A percentile compares a stretch with the other conserved stretches of the same genome.
Evolutionary conservation across 2,797 vertebrate genomes (phyloP).

Genomic region (Tadarida brasiliensis): DNA sequence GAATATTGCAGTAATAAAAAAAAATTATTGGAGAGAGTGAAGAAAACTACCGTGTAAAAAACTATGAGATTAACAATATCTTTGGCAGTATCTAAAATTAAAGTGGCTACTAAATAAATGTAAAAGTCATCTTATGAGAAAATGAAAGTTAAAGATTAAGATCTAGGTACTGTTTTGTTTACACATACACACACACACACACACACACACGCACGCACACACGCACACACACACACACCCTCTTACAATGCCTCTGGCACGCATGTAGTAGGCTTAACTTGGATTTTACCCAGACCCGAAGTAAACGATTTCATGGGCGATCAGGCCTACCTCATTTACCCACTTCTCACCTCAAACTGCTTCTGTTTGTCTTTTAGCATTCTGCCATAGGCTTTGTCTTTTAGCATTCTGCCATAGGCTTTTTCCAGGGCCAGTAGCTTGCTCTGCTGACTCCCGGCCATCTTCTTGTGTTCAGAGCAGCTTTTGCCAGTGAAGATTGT

Average conservation of each 20-base stretch:
- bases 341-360: background rate
- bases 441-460: no score
- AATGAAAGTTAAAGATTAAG: background rate
- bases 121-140: background rate
- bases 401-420: background rate
- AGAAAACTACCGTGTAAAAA: background rate
- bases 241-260: background rate
- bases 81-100: background rate
- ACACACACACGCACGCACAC: no score
- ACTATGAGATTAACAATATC: background rate
- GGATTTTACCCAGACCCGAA: background rate
- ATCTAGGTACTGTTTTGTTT: background rate
- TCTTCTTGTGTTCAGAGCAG: background rate
- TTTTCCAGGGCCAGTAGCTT: background rate
- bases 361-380: background rate
- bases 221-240: rapidly evolving
- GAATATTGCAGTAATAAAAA: background rate
- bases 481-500: background rate
- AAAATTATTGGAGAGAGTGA: background rate
- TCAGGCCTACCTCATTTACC: background rate
- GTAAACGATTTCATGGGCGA: background rate
- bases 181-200: rapidly evolving
- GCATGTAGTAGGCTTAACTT: background rate
- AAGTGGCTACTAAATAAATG: background rate
- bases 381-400: background rate